Conservation (phyloP, 2,888 invertebrate genomes). For the Crematogaster levior region DNA sequence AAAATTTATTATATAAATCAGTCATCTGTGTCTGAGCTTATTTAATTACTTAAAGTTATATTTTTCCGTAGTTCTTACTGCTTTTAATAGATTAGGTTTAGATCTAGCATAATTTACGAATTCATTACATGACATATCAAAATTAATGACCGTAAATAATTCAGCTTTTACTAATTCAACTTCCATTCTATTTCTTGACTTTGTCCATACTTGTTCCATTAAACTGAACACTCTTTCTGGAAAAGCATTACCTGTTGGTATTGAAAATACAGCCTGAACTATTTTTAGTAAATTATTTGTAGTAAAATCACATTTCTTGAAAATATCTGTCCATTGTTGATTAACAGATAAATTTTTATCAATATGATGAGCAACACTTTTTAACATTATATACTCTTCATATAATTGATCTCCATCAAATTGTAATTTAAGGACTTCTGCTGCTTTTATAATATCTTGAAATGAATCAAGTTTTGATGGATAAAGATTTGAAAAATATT, state of each 20-base stretch:
- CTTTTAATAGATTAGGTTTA: too few species aligned
- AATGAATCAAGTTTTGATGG: neutral
- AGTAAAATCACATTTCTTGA: neutral
- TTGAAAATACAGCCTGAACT: conserved; percentile 3
- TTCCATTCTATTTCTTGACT: neutral
- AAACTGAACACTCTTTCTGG: neutral
- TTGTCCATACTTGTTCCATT: conserved; percentile 5
- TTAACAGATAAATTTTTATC: conserved; percentile 3
- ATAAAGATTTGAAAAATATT: conserved; percentile 10
- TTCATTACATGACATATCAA: neutral
- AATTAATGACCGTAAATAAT: conserved; percentile 11
- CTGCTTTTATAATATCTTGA: conserved; percentile 6
- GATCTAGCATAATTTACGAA: neutral
- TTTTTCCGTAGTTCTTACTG: too few species aligned
- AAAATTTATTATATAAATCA: too few species aligned
- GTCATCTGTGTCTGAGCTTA: too few species aligned
- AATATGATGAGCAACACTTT: neutral
- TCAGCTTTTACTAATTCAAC: neutral
- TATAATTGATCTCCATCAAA: conserved; percentile 12
- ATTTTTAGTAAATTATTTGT: conserved; percentile 4
- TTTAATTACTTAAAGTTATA: too few species aligned
- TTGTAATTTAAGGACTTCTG: neutral
- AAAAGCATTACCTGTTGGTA: conserved; percentile 2
- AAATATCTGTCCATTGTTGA: conserved; percentile 5
- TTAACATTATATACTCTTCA: conserved; percentile 9